These are phyloP conservation scores for Eucriotettix oculatus DNA, from an alignment of 2,888 invertebrate genomes.

Conservation along the genomic window DNA sequence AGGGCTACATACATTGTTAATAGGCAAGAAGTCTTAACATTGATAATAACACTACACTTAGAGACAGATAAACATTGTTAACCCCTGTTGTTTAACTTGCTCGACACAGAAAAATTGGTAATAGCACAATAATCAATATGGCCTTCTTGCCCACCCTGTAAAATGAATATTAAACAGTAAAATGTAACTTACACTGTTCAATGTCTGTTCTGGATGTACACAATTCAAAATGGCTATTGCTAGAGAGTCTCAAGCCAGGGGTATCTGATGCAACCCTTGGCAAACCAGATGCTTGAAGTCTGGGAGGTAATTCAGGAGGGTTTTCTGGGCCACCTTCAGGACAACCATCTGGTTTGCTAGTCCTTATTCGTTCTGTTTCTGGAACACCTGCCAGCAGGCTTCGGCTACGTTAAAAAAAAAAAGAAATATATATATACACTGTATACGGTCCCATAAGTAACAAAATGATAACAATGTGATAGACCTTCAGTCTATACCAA, in stretches of 20 bases:
- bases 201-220: constrained; percentile 23
- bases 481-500: neutral
- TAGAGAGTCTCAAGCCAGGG: constrained; percentile 42
- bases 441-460: no score
- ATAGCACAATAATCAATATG: no score
- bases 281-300: constrained; percentile 28
- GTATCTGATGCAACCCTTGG: constrained; percentile 19
- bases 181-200: constrained; percentile 21
- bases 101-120: no score
- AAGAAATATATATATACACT: neutral
- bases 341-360: constrained; percentile 8
- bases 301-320: constrained; percentile 68
- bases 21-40: no score
- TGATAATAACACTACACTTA: no score
- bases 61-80: no score
- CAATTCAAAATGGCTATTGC: constrained; percentile 60
- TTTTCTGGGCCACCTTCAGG: constrained; percentile 23
- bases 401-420: neutral
- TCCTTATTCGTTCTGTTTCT: neutral
- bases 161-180: no score
- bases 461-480: neutral
- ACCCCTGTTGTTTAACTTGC: neutral
- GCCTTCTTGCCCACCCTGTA: no score
- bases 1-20: neutral
- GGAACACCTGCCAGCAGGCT: constrained; percentile 3